Evolutionary conservation across 1,140 invertebrate species (phyloP), one percentile per base, ranked within the genome.

Genomic region (Lysiphlebus fabarum): DNA sequence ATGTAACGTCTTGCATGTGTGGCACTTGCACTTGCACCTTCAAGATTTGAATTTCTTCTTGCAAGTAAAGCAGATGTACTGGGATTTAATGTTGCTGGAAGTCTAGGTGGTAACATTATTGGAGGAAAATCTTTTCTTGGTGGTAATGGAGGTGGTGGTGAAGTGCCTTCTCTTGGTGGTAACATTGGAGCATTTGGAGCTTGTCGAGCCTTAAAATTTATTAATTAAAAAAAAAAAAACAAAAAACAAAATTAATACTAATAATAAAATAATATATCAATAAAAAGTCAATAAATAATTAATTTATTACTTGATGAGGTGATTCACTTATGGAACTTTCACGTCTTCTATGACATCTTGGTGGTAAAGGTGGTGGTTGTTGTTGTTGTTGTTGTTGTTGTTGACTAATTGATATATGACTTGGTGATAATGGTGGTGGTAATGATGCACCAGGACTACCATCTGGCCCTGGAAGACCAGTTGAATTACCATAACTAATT

Each of bases 121-220:
- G 72, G 70, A 34, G 69, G 70, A 1, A 80, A 62, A 53, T 84
- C 82, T 34, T 78, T 70, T 58, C 85, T 74, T 11, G 86, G 85
- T 14, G 85, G 85, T 54, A 87, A 71, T 54, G 83, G 83, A 4
- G 85, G 86, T 34, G 86, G 86, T 26, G 86, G 85, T 12, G 83
- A 83, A 7, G 80, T 82, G 53, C 76, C 74, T 64, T 86, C 83
- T 58, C 82, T 73, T 11, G 85, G 83, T 33, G 86, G 84, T 62
- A 86, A 72, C 40, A 82, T 76, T 4, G 84, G 84, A 41, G 83
- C 82, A 65, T 85, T 83, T 17, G 82, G 81, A 17, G 83, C 82
- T 73, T 86, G 84, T 66, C 81, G 78, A 38, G 72, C 80, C 77
- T 83, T 53, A 12, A 62, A 53, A 58, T 61, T 48, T 54, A 43